A percentile compares a stretch with the other conserved stretches of the same genome.
phyloP scores from a whole-genome alignment of 2,888 invertebrate genomes.

The Drosophila monieri region DNA sequence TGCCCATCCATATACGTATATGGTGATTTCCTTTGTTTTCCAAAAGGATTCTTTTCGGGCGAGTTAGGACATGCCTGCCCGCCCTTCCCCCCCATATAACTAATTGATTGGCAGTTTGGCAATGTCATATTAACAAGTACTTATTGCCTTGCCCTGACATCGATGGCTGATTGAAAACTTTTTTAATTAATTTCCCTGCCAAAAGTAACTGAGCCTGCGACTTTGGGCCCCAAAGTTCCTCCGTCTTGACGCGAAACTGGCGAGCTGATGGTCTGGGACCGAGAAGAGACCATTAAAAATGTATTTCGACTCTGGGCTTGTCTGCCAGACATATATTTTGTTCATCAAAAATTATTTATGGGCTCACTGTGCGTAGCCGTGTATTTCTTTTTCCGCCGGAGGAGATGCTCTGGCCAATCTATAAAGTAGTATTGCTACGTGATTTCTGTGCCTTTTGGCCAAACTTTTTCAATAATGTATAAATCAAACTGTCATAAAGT shows the following conservation, averaged over 20 bases:
- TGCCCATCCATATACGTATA: neutral
- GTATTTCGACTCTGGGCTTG: conserved; percentile 65
- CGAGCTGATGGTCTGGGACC: conserved; percentile 6
- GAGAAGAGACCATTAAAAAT: conserved; percentile 70
- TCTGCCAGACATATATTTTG: neutral
- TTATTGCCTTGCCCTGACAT: conserved; percentile 41
- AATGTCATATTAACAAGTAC: conserved; percentile 1
- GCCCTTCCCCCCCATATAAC: too few relatives aligned
- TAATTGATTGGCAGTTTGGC: conserved; percentile 20
- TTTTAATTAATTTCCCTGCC: conserved; percentile 81
- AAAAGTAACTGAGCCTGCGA: conserved; percentile 34
- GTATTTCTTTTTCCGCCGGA: conserved; percentile 13
- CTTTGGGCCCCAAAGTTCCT: conserved; percentile 45
- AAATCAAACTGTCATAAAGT: conserved; percentile 83
- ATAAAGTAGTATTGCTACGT: conserved; percentile 54
- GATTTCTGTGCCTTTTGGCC: conserved; percentile 60
- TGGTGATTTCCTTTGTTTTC: conserved; percentile 7
- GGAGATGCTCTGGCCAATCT: conserved; percentile 2
- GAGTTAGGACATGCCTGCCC: neutral
- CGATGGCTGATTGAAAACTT: conserved; percentile 77
- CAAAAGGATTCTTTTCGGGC: neutral
- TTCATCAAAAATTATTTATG: conserved; percentile 75
- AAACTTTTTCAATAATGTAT: conserved; percentile 81
- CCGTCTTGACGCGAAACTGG: neutral
- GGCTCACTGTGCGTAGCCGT: conserved; percentile 50